Conservation (phyloP, 2,797 vertebrate genomes). For the Bradypodion pumilum region DNA sequence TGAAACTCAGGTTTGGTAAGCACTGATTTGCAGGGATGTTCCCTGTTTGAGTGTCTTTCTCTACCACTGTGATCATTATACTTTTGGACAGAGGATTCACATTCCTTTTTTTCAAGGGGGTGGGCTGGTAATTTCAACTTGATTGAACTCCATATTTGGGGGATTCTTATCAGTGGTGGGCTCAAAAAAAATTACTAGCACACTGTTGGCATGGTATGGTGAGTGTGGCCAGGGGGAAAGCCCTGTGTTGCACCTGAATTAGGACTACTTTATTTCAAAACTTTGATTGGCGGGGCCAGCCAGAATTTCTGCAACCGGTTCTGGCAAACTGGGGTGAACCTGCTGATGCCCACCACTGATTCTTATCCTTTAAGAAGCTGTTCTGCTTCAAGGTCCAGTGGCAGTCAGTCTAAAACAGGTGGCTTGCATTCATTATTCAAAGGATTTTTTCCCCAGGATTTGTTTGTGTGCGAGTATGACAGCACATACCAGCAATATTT, state of each 20-base stretch:
- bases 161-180: background rate
- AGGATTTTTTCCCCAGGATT: slow-evolving; percentile 52
- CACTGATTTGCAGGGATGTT: background rate
- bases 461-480: slow-evolving; percentile 23
- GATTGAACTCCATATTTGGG: slow-evolving; percentile 35
- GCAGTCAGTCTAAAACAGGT: slow-evolving; percentile 59
- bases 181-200: too few relatives aligned
- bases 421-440: slow-evolving; percentile 67
- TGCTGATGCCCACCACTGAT: too few relatives aligned
- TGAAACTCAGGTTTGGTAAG: too few relatives aligned
- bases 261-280: too few relatives aligned
- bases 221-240: too few relatives aligned
- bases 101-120: slow-evolving; percentile 34
- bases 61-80: background rate
- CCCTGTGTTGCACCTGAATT: too few relatives aligned
- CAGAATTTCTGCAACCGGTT: too few relatives aligned
- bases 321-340: too few relatives aligned
- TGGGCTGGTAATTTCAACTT: slow-evolving; percentile 53
- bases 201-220: too few relatives aligned
- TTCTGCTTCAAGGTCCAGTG: slow-evolving; percentile 61
- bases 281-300: too few relatives aligned
- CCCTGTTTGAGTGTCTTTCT: background rate
- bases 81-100: slow-evolving; percentile 1
- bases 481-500: slow-evolving; percentile 44
- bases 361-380: slow-evolving; percentile 35